These are phyloP conservation scores for Siniperca undulata DNA, from an alignment of 2,797 vertebrate genomes.

Conservation along the genomic window DNA sequence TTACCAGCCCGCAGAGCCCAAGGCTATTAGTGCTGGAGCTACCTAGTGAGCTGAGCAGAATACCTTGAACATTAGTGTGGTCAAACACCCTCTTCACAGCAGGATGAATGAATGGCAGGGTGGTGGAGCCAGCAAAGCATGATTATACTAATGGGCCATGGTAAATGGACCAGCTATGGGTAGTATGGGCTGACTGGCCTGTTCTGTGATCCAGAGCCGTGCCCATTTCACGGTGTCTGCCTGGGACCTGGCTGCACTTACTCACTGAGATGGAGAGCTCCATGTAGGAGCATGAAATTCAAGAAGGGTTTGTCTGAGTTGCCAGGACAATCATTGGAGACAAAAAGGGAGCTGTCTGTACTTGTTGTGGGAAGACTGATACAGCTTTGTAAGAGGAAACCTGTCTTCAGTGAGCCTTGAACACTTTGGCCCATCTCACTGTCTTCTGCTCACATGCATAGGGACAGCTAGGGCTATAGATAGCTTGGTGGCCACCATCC, in stretches of 20 bases:
- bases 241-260: constrained; percentile 73
- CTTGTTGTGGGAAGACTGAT: constrained; percentile 55
- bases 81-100: constrained; percentile 66
- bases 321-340: constrained; percentile 59
- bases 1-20: constrained; percentile 69
- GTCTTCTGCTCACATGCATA: constrained; percentile 18
- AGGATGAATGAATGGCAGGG: constrained; percentile 75
- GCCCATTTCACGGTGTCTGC: constrained; percentile 88
- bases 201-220: constrained; percentile 83
- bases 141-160: constrained; percentile 85
- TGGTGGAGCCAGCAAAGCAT: constrained; percentile 73
- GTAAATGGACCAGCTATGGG: constrained; percentile 82
- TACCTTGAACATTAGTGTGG: constrained; percentile 70
- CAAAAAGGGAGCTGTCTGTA: constrained; percentile 56
- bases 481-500: background rate
- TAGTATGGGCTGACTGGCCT: constrained; percentile 67
- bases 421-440: constrained; percentile 35
- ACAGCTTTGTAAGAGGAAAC: constrained; percentile 46
- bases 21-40: constrained; percentile 71
- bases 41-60: constrained; percentile 74
- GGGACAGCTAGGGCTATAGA: background rate
- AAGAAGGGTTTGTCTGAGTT: constrained; percentile 58
- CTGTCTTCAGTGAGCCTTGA: constrained; percentile 55
- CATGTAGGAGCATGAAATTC: constrained; percentile 41
- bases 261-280: constrained; percentile 84